phyloP scores from a whole-genome alignment of 2,888 invertebrate species.

The Peribatodes rhomboidaria region DNA sequence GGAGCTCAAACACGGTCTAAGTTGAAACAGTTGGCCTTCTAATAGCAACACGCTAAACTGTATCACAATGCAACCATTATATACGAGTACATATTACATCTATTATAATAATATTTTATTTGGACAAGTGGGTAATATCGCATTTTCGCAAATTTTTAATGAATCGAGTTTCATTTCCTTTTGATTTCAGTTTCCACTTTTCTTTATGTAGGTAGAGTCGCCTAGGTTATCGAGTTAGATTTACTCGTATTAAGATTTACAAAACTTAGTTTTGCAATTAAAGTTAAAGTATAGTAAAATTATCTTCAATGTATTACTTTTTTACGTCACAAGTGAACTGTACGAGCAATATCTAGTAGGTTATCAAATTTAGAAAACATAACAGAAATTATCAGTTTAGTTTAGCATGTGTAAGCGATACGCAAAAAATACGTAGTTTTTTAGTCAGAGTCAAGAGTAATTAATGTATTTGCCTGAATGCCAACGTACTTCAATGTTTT shows the following conservation, averaged over 20 bases:
- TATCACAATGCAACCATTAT: conserved; percentile 26
- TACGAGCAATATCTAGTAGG: conserved; percentile 5
- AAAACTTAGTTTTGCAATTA: background rate
- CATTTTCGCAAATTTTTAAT: conserved; percentile 18
- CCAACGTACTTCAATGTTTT: background rate
- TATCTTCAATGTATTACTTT: background rate
- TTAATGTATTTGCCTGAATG: no score
- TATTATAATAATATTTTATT: conserved; percentile 34
- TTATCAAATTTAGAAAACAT: conserved; percentile 19
- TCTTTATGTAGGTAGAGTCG: conserved; percentile 25
- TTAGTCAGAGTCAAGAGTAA: no score
- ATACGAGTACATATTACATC: conserved; percentile 11
- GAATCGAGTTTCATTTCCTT: conserved; percentile 13
- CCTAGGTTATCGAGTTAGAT: conserved; percentile 9
- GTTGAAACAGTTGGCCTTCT: conserved; percentile 57
- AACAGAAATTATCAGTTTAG: conserved; percentile 24
- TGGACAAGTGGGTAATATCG: conserved; percentile 32
- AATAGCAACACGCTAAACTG: conserved; percentile 52
- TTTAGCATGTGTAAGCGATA: background rate
- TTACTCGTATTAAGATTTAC: background rate
- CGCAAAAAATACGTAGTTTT: conserved; percentile 1
- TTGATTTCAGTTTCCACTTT: conserved; percentile 27
- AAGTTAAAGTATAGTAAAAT: background rate
- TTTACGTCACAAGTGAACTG: conserved; percentile 4
- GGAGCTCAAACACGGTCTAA: conserved; percentile 48